Evolutionary conservation across 2,797 vertebrate genomes (phyloP), one percentile per base, ranked within the genome.

Genomic region (Pampus argenteus): DNA sequence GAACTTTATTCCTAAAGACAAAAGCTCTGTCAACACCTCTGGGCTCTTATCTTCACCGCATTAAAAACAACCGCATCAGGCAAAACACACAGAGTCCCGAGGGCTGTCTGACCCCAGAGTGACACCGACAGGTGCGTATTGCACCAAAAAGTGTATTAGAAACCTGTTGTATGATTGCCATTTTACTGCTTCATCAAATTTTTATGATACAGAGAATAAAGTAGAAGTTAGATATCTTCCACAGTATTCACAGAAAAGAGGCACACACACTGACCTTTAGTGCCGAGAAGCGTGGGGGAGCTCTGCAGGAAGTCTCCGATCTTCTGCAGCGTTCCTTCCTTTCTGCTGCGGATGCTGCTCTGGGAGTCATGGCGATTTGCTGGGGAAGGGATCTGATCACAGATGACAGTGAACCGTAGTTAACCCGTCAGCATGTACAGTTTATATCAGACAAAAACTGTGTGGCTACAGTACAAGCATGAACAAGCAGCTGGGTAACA

Each of bases 291-390:
- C 0, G 90, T 95, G 6, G 94, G 94, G 1, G 94, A 95, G 75
- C 94, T 91, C 63, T 95, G 93, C 65, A 95, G 87, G 85, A 95
- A 94, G 47, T 92, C 93, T 63, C 94, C 94, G 13, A 95, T 94
- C 90, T 94, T 95, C 87, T 93, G 94, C 63, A 95, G 84, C 10
- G 93, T 79, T 42, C 89, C 93, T 10, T 95, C 95, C 69, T 92
- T 95, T 6, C 71, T 90, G 62, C 87, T 84, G 51, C 61, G 86
- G 51, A 89, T 23, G 78, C 81, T 90, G 75, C 66, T 86, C 67
- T 74, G 82, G 56, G 93, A 91, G 66, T 87, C 76, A 2, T 85
- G 80, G 52, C 57, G 56, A 56, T 51, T 15, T 0, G 62, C 44
- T 0, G 63, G 44, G 26, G 73, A 63, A 0, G 89, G 79, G 9